Percentiles rank a stretch among this genome's conserved stretches.
phyloP scores from a whole-genome alignment of 2,797 vertebrate species.

The Lophotriccus pileatus region DNA sequence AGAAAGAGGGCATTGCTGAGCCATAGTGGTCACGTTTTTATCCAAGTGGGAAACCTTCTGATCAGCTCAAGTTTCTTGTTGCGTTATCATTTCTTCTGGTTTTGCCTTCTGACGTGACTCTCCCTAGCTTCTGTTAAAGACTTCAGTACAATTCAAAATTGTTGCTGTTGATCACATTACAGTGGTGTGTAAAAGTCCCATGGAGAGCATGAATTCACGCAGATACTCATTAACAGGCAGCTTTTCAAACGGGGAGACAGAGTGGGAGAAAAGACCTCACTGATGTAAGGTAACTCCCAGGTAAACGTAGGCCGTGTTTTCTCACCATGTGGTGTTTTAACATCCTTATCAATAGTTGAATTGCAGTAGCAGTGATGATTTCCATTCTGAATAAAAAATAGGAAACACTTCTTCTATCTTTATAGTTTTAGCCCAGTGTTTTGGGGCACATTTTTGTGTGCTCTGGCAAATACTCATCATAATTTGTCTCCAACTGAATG shows the following conservation, averaged over 20 bases:
- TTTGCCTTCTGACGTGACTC: neutral
- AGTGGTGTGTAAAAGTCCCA: neutral
- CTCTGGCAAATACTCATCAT: neutral
- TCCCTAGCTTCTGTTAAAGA: neutral
- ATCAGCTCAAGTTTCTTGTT: neutral
- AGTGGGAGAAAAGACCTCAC: neutral
- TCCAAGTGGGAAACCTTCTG: neutral
- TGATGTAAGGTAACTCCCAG: neutral
- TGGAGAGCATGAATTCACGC: neutral
- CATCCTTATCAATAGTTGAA: neutral
- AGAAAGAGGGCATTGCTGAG: neutral
- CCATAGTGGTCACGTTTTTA: accelerated
- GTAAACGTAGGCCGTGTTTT: neutral
- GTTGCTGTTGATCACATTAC: neutral
- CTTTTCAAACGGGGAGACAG: neutral
- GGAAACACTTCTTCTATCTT: neutral
- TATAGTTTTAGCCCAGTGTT: neutral
- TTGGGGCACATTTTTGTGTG: neutral
- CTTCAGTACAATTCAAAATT: neutral
- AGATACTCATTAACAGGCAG: neutral
- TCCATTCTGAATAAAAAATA: neutral
- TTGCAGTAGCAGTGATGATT: neutral
- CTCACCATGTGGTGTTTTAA: neutral
- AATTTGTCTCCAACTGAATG: neutral
- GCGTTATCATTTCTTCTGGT: neutral